Evolutionary conservation across 2,888 invertebrate genomes (phyloP).

Genomic region (Drosophila quasianomalipes): DNA sequence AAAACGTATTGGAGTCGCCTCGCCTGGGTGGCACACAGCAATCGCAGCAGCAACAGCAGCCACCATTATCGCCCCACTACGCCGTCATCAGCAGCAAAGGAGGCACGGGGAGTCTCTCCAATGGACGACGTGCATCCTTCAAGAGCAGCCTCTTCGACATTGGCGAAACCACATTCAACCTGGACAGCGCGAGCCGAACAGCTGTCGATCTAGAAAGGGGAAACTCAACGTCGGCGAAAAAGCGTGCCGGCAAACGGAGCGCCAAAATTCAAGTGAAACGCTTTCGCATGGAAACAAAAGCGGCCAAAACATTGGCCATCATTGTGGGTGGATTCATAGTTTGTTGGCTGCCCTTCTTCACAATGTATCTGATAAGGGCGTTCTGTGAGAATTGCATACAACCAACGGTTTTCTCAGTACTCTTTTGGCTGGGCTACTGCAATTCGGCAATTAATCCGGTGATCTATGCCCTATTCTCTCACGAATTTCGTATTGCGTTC

Average conservation of each 20-base stretch:
- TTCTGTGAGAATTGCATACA: conserved; percentile 95
- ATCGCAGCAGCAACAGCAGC: conserved; percentile 61
- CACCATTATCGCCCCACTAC: conserved; percentile 69
- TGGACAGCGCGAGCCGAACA: conserved; percentile 58
- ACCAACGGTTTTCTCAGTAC: conserved; percentile 93
- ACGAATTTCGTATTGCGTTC: conserved; percentile 97
- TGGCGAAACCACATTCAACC: conserved; percentile 83
- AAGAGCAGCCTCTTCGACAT: conserved; percentile 84
- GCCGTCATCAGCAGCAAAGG: conserved; percentile 68
- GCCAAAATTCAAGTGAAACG: conserved; percentile 96
- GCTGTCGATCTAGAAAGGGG: conserved; percentile 62
- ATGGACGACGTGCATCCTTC: conserved; percentile 80
- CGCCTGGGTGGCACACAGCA: conserved; percentile 66
- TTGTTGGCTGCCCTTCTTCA: conserved; percentile 99
- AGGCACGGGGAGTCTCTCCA: conserved; percentile 64
- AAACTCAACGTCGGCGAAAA: conserved; percentile 85
- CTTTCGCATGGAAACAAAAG: conserved; percentile 97
- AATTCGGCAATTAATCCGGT: conserved; percentile 98
- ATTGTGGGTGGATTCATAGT: conserved; percentile 98
- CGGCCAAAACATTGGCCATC: conserved; percentile 97
- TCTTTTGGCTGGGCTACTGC: conserved; percentile 99
- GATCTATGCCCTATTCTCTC: conserved; percentile 97
- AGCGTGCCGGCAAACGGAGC: conserved; percentile 93
- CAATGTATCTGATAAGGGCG: conserved; percentile 95
- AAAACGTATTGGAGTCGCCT: conserved; percentile 86